Percentiles rank a stretch among this genome's conserved stretches.
phyloP scores from a whole-genome alignment of 2,888 invertebrate species.

The Nebria salina region DNA sequence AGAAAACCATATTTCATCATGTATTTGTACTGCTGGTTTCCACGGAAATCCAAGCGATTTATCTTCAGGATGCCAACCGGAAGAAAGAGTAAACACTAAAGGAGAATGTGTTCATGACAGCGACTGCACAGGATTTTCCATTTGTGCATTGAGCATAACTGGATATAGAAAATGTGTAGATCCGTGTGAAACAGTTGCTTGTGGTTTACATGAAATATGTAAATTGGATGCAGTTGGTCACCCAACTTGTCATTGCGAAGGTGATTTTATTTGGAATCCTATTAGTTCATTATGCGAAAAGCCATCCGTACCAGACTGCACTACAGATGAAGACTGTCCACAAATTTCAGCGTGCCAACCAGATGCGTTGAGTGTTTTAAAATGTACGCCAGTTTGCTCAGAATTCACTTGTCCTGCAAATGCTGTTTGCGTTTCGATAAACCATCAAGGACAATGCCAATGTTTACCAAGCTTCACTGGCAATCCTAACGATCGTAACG shows the following conservation, averaged over 20 bases:
- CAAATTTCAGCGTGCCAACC: conserved; percentile 77
- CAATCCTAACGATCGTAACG: conserved; percentile 89
- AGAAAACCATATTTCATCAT: conserved; percentile 85
- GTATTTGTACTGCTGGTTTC: conserved; percentile 85
- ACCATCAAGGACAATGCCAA: conserved; percentile 82
- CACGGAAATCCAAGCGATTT: conserved; percentile 85
- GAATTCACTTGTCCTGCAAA: conserved; percentile 87
- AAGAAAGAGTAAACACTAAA: conserved; percentile 68
- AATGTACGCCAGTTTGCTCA: conserved; percentile 81
- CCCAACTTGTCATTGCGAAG: conserved; percentile 82
- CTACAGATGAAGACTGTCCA: conserved; percentile 75
- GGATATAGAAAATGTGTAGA: conserved; percentile 77
- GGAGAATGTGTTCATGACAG: conserved; percentile 73
- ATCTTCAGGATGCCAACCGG: conserved; percentile 79
- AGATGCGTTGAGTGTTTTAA: conserved; percentile 86
- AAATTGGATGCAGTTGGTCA: conserved; percentile 72
- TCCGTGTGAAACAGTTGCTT: conserved; percentile 82
- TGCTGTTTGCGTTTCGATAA: conserved; percentile 79
- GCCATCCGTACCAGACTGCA: conserved; percentile 86
- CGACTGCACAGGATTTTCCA: conserved; percentile 77
- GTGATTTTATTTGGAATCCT: conserved; percentile 85
- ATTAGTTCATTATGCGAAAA: conserved; percentile 83
- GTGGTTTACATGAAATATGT: conserved; percentile 85
- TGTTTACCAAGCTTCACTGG: conserved; percentile 86
- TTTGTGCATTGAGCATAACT: conserved; percentile 73